Evolutionary conservation across 1,140 invertebrate species (phyloP).

Genomic region (Drosophila trapezifrons): DNA sequence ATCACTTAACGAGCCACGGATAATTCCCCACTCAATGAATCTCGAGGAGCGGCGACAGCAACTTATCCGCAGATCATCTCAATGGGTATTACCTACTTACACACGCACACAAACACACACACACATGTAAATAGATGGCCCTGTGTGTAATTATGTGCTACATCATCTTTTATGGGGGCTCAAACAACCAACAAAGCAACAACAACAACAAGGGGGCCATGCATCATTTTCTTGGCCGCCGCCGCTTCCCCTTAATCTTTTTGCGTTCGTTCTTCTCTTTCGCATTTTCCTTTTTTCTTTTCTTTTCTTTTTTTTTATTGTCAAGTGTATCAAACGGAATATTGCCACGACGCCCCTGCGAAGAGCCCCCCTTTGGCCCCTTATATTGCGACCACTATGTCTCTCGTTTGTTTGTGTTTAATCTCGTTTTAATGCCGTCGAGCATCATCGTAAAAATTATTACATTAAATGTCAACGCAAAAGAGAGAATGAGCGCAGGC

Average conservation of each 20-base stretch:
- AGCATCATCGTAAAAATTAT: constrained; percentile 82
- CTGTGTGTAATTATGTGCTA: constrained; percentile 73
- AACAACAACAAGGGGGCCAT: constrained; percentile 43
- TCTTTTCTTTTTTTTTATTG: constrained; percentile 56
- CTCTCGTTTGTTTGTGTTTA: constrained; percentile 78
- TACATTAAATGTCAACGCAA: constrained; percentile 81
- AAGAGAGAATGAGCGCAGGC: constrained; percentile 28
- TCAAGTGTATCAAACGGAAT: constrained; percentile 74
- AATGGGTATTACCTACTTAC: constrained; percentile 51
- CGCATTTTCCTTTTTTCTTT: background rate
- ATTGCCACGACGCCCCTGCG: constrained; percentile 29
- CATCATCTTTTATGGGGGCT: constrained; percentile 74
- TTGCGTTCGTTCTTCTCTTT: constrained; percentile 2
- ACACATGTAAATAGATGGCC: constrained; percentile 28
- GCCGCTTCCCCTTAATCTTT: constrained; percentile 47
- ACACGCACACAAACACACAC: constrained; percentile 16
- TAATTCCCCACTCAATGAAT: constrained; percentile 50
- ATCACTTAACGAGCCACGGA: constrained; percentile 47
- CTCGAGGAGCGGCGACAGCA: constrained; percentile 21
- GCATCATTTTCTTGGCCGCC: constrained; percentile 44
- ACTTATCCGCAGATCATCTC: constrained; percentile 57
- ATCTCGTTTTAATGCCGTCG: constrained; percentile 80
- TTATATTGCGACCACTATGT: constrained; percentile 39
- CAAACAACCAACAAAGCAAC: constrained; percentile 19
- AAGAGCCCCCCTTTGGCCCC: constrained; percentile 4